Base-by-base conservation (phyloP, 2,113 vertebrate genomes). In the Myrmecobius fasciatus region DNA sequence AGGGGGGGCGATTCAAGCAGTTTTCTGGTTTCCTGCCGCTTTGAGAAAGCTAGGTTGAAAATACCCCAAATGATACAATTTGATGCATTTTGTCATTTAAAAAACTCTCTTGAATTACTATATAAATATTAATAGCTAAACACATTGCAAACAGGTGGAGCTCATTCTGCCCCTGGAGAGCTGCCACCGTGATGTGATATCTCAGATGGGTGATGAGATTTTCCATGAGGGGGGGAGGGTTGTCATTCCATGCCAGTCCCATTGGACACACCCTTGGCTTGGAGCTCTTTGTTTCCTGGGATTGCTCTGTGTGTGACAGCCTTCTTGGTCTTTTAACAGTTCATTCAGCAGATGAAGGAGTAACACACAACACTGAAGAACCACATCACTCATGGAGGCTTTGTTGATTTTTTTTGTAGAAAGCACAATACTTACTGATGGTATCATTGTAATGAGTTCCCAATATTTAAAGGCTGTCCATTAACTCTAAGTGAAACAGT, bases 41-140 rank as follows among this genome's bases (percentile, higher is more conserved):
- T 95, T 49, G 25, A 96, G 96, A 97, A 97, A 96, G 98, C 98
- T 98, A 97, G 97, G 97, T 98, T 98, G 98, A 98, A 98, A 98
- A 98, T 97, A 98, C 97, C 96, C 95, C 97, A 98, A 98, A 98
- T 98, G 98, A 98, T 97, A 98, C 97, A 98, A 98, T 98, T 98
- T 98, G 97, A 98, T 98, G 98, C 98, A 98, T 98, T 99, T 98
- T 97, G 98, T 98, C 97, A 96, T 97, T 98, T 97, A 98, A 98
- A 98, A 94, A 97, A 98, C 97, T 98, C 98, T 97, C 97, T 98
- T 98, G 98, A 98, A 98, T 98, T 98, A 99, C 98, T 99, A 98
- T 98, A 99, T 99, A 99, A 99, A 99, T 99, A 99, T 99, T 99
- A 99, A 99, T 99, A 98, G 98, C 98, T 98, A 99, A 99, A 99